Evolutionary conservation across 2,797 vertebrate genomes (phyloP).

Genomic region (Karalla daura): DNA sequence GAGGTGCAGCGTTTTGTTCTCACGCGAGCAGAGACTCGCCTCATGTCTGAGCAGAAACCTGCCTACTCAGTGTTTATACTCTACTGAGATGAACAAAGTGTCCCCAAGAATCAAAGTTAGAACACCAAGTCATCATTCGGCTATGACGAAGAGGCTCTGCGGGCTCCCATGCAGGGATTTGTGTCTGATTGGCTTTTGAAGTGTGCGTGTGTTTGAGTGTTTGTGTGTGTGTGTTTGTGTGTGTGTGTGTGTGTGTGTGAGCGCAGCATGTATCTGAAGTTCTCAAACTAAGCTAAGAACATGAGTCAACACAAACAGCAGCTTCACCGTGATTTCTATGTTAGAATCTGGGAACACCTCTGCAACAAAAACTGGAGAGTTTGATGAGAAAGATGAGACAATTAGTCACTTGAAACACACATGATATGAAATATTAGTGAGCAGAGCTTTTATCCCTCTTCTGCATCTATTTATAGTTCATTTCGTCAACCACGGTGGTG

Average conservation of each 20-base stretch:
- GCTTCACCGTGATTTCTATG: neutral
- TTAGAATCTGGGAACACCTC: neutral
- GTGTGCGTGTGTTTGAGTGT: neutral
- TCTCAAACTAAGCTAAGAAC: neutral
- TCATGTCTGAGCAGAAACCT: conserved; percentile 15
- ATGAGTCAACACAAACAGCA: conserved; percentile 3
- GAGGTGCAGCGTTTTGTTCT: conserved; percentile 20
- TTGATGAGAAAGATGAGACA: neutral
- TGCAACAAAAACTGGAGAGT: neutral
- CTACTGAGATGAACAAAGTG: neutral
- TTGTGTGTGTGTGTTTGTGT: no score
- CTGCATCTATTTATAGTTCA: neutral
- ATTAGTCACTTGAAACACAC: neutral
- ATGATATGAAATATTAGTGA: neutral
- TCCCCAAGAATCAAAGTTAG: neutral
- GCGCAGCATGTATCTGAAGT: neutral
- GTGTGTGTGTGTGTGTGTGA: no score
- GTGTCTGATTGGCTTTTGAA: neutral
- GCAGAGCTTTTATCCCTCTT: neutral
- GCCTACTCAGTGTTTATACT: neutral
- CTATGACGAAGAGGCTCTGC: neutral
- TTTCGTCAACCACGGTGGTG: no score
- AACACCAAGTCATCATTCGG: neutral
- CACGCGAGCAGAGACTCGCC: conserved; percentile 18
- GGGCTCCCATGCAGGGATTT: neutral